Percentiles rank a stretch among this genome's conserved stretches.
Conservation (phyloP, 2,888 invertebrate genomes). For the Stenichneumon culpator region DNA sequence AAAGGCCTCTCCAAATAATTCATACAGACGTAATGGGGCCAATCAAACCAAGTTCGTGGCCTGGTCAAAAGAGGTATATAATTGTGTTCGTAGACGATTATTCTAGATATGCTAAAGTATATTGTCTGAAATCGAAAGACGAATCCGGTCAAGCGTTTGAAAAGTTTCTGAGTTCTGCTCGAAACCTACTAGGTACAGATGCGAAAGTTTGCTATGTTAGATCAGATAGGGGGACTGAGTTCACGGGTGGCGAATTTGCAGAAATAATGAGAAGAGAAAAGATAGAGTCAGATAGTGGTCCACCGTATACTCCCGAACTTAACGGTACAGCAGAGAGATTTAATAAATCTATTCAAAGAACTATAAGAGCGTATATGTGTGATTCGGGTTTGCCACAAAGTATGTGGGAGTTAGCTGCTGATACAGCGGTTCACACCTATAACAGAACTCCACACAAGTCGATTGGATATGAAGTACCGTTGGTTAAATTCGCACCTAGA, state of each 20-base stretch:
- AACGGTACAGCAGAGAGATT: slow-evolving; percentile 69
- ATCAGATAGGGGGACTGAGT: slow-evolving; percentile 32
- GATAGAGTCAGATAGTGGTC: slow-evolving; percentile 29
- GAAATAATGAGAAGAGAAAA: slow-evolving; percentile 37
- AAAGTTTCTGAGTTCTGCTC: no score
- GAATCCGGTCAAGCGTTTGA: no score
- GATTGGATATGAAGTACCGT: slow-evolving; percentile 59
- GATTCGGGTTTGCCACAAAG: slow-evolving; percentile 64
- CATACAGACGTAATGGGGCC: no score
- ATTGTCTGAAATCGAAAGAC: no score
- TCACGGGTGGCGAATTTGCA: slow-evolving; percentile 24
- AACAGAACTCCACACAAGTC: slow-evolving; percentile 69
- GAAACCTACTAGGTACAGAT: neutral
- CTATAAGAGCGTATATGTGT: slow-evolving; percentile 61
- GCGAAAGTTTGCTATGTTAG: slow-evolving; percentile 29
- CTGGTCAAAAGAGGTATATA: no score
- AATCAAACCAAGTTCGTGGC: no score
- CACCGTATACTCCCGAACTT: slow-evolving; percentile 64
- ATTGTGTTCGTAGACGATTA: no score
- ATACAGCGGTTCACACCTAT: slow-evolving; percentile 67
- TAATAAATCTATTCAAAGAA: slow-evolving; percentile 62
- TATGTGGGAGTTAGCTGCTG: slow-evolving; percentile 70
- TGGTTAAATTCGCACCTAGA: slow-evolving; percentile 60
- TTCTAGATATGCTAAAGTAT: no score
- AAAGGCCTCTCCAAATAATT: no score